Conservation (phyloP, 1,140 invertebrate genomes). For the Rhyzopertha dominica region DNA sequence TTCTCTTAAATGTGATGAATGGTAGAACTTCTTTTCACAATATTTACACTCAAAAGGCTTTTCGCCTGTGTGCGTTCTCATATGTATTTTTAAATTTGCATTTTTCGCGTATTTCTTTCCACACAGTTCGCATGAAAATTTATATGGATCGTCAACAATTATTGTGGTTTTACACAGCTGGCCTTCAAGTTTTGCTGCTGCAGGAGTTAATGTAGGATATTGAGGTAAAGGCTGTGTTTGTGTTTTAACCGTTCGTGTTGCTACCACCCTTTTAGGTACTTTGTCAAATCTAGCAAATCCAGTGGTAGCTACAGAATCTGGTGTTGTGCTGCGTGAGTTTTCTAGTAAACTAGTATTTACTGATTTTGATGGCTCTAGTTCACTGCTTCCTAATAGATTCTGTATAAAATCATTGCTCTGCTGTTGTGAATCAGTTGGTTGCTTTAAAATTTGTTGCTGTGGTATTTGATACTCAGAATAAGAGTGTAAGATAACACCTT, state of each 20-base stretch:
- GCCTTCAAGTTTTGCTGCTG: conserved; percentile 19
- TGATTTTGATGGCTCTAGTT: conserved; percentile 11
- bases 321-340: conserved; percentile 19
- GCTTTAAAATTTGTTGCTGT: conserved; percentile 4
- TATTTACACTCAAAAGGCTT: conserved; percentile 67
- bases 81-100: conserved; percentile 44
- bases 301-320: conserved; percentile 19
- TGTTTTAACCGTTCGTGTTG: conserved; percentile 20
- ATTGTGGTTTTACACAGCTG: conserved; percentile 21
- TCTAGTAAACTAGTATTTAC: conserved; percentile 4
- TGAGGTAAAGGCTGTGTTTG: conserved; percentile 25
- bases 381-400: conserved; percentile 18
- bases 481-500: conserved; percentile 9
- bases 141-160: conserved; percentile 22
- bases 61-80: conserved; percentile 60
- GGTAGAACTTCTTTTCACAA: conserved; percentile 63
- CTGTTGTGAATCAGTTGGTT: neutral
- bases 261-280: conserved; percentile 12
- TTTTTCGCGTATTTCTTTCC: conserved; percentile 26
- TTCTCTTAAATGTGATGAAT: conserved; percentile 22
- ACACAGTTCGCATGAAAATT: conserved; percentile 19
- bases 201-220: conserved; percentile 20
- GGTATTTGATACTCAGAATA: conserved; percentile 2
- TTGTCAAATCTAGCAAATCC: conserved; percentile 20
- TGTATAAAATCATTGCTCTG: conserved; percentile 12